Conservation (phyloP, 2,888 invertebrate genomes). For the Euzetes globulus region DNA sequence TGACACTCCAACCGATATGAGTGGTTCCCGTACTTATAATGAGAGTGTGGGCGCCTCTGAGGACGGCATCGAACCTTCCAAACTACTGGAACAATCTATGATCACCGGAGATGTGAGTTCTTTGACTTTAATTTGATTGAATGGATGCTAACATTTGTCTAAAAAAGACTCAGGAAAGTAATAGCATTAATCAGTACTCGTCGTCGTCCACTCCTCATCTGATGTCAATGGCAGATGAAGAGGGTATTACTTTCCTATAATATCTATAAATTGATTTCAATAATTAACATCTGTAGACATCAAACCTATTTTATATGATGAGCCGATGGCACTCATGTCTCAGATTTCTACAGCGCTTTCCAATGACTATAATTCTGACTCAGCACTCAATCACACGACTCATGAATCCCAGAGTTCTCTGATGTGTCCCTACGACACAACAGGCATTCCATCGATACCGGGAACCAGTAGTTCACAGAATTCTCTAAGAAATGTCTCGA, state of each 20-base stretch:
- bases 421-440: conserved; percentile 4
- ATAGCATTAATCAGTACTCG: conserved; percentile 8
- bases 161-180: conserved; percentile 13
- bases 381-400: conserved; percentile 11
- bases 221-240: not conserved
- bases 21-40: conserved; percentile 9
- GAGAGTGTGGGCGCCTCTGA: conserved; percentile 22
- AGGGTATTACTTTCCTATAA: not conserved
- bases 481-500: not conserved
- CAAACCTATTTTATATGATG: conserved; percentile 21
- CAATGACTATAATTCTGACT: conserved; percentile 3
- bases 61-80: conserved; percentile 29
- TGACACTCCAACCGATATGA: conserved; percentile 5
- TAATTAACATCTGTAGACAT: not conserved
- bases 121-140: not conserved
- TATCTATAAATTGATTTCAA: not conserved
- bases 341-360: conserved; percentile 20
- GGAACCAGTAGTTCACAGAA: conserved; percentile 32
- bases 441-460: conserved; percentile 23
- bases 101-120: conserved; percentile 31
- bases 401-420: not conserved
- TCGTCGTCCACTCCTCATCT: conserved; percentile 1
- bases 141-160: not conserved
- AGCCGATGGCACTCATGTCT: conserved; percentile 16
- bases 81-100: conserved; percentile 33